Evolutionary conservation across 2,113 vertebrate genomes (phyloP), one percentile per base, ranked within the genome.

Genomic region (Melanostigma gelatinosum): DNA sequence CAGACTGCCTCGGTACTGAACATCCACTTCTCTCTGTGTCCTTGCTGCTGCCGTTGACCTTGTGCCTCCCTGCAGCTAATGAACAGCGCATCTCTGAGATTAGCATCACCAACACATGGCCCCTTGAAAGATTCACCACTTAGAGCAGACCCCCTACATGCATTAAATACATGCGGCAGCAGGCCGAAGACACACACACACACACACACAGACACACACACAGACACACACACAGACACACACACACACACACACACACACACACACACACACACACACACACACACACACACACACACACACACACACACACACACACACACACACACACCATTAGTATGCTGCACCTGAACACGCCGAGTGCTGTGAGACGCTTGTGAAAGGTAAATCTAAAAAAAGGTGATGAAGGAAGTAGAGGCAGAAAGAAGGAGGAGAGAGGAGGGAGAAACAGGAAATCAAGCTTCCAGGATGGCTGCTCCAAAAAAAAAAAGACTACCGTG

Each of bases 101-200:
- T 76, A 88, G 71, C 85, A 69, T 74, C 50, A 38, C 40, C 36
- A 58, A 29, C 89, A 82, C 83, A 81, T 75, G 77, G 70, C 55
- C 54, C 46, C 22, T n/a, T 57, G 75, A 85, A 58, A 68, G 82
- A 16, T 66, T 32, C 15, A 69, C 54, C 75, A 82, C 60, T 75
- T 60, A 74, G 27, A 54, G 22, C 42, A 63, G 8, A 70, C 80
- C 29, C 34, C 29, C 13, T 11, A 58, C 71, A 77, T n/a, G 32
- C 20, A 13, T 57, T 67, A 66, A 24, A 83, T 12, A 75, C 81
- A 85, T 64, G 71, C 72, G 32, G 55, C 75, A 75, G 85, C 42
- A 77, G 54, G 75, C 61, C 18, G 32, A 62, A 20, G 12, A 65
- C 80, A 78, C 71, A 70, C 42, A 67, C 10, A 16, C 6, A 46